A percentile compares a stretch with the other conserved stretches of the same genome.
phyloP scores from a whole-genome alignment of 2,797 vertebrate genomes.

The Molothrus ater region DNA sequence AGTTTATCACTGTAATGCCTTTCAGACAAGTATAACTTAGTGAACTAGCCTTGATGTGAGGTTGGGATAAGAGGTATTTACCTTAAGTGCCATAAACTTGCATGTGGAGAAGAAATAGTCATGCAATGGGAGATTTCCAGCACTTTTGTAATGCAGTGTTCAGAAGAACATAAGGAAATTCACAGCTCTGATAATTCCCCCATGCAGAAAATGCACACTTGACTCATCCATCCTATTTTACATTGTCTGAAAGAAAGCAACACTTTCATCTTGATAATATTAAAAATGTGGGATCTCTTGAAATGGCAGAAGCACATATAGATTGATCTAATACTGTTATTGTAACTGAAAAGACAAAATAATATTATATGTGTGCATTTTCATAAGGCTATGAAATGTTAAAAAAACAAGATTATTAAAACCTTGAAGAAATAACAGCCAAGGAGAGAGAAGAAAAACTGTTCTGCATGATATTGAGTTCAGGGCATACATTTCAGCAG shows the following conservation, averaged over 20 bases:
- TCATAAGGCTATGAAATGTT: neutral
- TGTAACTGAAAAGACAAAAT: neutral
- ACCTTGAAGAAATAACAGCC: neutral
- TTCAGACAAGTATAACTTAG: neutral
- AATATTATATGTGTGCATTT: neutral
- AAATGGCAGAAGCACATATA: neutral
- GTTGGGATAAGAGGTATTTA: neutral
- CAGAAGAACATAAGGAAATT: neutral
- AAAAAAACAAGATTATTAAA: constrained; percentile 25
- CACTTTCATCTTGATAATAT: neutral
- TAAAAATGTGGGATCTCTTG: neutral
- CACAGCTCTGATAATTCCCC: neutral
- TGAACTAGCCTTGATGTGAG: neutral
- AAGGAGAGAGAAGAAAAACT: neutral
- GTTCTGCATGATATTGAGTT: neutral
- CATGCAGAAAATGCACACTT: neutral
- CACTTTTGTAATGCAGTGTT: neutral
- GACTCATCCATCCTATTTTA: neutral
- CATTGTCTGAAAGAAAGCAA: neutral
- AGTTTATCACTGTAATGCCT: neutral
- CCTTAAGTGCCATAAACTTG: neutral
- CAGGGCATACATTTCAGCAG: constrained; percentile 22
- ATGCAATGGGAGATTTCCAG: neutral
- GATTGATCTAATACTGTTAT: neutral
- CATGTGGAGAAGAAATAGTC: neutral